Evolutionary conservation across 2,113 vertebrate species (phyloP).

Genomic region (Tachuris rubrigastra): DNA sequence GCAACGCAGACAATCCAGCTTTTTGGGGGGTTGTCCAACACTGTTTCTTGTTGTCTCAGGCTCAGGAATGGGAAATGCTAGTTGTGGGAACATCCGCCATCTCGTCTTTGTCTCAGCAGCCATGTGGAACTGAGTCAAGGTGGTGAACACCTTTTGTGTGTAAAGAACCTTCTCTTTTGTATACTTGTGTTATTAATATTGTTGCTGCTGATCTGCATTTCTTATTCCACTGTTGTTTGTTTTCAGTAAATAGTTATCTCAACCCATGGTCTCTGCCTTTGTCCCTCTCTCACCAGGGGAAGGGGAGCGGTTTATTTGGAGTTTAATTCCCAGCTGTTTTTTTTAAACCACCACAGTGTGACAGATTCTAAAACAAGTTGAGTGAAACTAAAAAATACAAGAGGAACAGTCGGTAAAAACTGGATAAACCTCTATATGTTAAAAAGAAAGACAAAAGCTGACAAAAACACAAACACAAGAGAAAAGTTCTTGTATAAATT

Average conservation of each 20-base stretch:
- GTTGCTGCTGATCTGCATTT: background rate
- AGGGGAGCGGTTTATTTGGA: background rate
- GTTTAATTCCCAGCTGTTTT: background rate
- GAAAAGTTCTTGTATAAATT: background rate
- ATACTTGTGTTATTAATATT: background rate
- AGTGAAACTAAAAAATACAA: background rate
- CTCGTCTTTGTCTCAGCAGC: background rate
- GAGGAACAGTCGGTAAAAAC: background rate
- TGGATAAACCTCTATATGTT: background rate
- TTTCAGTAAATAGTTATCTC: background rate
- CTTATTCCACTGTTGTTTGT: background rate
- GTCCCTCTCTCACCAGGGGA: background rate
- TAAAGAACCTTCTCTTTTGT: background rate
- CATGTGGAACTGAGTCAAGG: background rate
- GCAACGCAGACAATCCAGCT: fast-evolving
- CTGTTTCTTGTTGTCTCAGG: background rate
- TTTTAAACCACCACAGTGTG: background rate
- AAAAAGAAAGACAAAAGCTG: background rate
- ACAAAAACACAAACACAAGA: background rate
- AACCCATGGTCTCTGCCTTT: background rate
- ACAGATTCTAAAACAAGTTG: background rate
- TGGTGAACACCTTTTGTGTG: background rate
- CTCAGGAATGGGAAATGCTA: background rate
- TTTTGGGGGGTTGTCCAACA: background rate
- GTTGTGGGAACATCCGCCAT: background rate